Base-by-base conservation (phyloP, 2,888 invertebrate species). In the Plebejus argus region DNA sequence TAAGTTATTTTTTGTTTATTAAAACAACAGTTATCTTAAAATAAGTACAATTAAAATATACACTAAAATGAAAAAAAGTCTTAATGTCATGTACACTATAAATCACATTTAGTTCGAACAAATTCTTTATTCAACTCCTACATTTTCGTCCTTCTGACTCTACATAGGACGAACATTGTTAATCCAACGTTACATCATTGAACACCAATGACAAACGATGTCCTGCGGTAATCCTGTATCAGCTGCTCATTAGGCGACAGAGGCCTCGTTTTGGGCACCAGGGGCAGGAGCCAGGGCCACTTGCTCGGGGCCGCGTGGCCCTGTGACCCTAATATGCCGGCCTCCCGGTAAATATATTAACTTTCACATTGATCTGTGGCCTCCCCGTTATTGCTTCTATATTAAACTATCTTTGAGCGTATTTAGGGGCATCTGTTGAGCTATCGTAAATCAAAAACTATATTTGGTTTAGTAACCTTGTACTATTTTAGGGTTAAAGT, bases 311-410 rank as follows among this genome's bases (percentile, higher is more conserved):
- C 72, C 49, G 72, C 66, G 66, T 33, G 45, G 49, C 74, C 74
- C 39, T 72, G 72, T 74, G 74, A 74, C 74, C 74, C 49, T 74
- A 74, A 74, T 74, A 74, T 53, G 39, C 72, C 72, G 45, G 39
- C 72, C 49, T 74, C 74, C 74, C 74, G 49, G 74, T 74, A 74
- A 74, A 74, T 74, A 74, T 74, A 74, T 74, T 74, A 74, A 53
- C 74, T 74, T 35, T 23, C 71, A 39, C 71, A 71, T 74, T 74
- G 49, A 49, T 74, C 45, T 15, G 74, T 49, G 74, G 53, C 74
- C 74, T 74, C 72, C n/a, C 20, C 6, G 72, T 45, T 45, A 45
- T 72, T 72, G 45, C 72, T 72, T 72, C 39, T 45, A 66, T 66
- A 66, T 66, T 66, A 66, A 66, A 66, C 66, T 66, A 66, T 28